Evolutionary conservation across 2,113 vertebrate species (phyloP).

Genomic region (Rostratula benghalensis): DNA sequence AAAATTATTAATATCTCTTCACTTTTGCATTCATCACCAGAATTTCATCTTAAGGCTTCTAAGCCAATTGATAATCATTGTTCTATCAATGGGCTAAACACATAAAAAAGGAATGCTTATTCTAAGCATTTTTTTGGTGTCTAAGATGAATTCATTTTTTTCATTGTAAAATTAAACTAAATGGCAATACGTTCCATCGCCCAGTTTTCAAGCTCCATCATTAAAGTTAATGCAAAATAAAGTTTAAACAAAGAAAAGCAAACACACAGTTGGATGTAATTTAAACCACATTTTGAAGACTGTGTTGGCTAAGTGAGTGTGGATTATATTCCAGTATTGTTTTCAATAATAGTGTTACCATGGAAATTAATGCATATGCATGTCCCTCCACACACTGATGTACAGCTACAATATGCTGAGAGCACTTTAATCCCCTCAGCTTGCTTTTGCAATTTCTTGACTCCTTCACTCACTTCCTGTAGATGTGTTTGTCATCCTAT

Average conservation of each 20-base stretch:
- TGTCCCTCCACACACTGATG: neutral
- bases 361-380: slow-evolving; percentile 74
- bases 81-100: slow-evolving; percentile 18
- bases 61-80: slow-evolving; percentile 8
- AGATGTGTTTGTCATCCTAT: neutral
- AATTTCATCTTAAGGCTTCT: slow-evolving; percentile 18
- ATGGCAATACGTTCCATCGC: neutral
- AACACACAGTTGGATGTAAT: slow-evolving; percentile 79
- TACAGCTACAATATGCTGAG: slow-evolving; percentile 1
- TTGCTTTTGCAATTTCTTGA: neutral
- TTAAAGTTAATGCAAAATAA: slow-evolving; percentile 76
- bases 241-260: slow-evolving; percentile 80
- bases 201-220: neutral
- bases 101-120: neutral
- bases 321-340: slow-evolving; percentile 81
- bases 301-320: slow-evolving; percentile 69
- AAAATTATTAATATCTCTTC: neutral
- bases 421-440: neutral
- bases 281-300: slow-evolving; percentile 82
- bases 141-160: slow-evolving; percentile 19
- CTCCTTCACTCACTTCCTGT: neutral
- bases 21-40: neutral
- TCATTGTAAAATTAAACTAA: slow-evolving; percentile 10
- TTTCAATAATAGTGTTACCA: slow-evolving; percentile 84
- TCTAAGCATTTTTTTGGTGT: slow-evolving; percentile 14